Percentiles rank a stretch among this genome's conserved stretches.
Conservation (phyloP, 2,888 invertebrate species). For the Phaedon cochleariae region DNA sequence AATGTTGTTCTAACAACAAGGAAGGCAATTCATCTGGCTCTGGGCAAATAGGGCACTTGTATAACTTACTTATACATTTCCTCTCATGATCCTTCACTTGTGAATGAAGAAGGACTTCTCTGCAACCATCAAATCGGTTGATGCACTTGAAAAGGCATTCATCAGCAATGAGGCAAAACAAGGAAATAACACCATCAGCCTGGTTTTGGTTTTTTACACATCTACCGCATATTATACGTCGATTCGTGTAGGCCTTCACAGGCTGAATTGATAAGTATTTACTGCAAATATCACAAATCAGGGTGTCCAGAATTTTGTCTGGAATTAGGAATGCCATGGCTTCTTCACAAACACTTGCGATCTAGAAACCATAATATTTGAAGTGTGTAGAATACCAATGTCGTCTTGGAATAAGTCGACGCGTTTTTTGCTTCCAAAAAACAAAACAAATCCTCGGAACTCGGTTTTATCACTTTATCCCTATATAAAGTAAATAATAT, state of each 20-base stretch:
- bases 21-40: constrained; percentile 1
- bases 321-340: constrained; percentile 32
- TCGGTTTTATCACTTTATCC: too few relatives aligned
- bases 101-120: constrained; percentile 21
- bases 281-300: constrained; percentile 26
- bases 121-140: constrained; percentile 35
- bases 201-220: constrained; percentile 22
- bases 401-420: too few relatives aligned
- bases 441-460: too few relatives aligned
- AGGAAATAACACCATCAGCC: constrained; percentile 24
- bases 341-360: neutral
- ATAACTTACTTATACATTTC: constrained; percentile 17
- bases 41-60: constrained; percentile 26
- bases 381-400: too few relatives aligned
- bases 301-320: constrained; percentile 23
- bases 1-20: constrained; percentile 18
- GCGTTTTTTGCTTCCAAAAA: too few relatives aligned
- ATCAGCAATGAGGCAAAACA: constrained; percentile 25
- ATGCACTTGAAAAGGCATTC: constrained; percentile 32
- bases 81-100: constrained; percentile 32
- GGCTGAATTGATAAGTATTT: constrained; percentile 33
- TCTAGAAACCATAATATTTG: too few relatives aligned
- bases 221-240: constrained; percentile 34
- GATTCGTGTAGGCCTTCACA: constrained; percentile 28
- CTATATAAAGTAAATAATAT: too few relatives aligned